Percentiles rank a stretch among this genome's conserved stretches.
These are phyloP conservation scores for Achroia grisella DNA, from an alignment of 1,140 invertebrate genomes.

Conservation along the genomic window DNA sequence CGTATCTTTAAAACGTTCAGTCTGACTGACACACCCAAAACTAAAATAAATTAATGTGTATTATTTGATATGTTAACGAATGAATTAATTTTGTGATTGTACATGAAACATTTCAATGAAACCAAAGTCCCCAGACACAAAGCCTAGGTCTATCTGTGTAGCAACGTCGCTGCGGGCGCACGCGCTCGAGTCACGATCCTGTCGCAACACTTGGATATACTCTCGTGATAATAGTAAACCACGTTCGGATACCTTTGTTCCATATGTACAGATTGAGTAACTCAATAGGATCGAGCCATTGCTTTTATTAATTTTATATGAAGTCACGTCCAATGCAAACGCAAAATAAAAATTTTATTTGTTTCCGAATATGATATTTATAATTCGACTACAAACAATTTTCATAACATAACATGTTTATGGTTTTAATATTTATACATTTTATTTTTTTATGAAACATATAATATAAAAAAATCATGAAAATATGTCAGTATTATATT, in stretches of 20 bases:
- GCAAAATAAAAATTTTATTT: no score
- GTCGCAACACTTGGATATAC: slow-evolving; percentile 35
- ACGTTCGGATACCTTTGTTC: slow-evolving; percentile 30
- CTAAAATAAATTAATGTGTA: no score
- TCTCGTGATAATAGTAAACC: slow-evolving; percentile 28
- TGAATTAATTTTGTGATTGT: slow-evolving; percentile 22
- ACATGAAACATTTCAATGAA: no score
- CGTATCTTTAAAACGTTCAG: no score
- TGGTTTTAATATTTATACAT: no score
- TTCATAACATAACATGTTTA: no score
- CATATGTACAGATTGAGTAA: slow-evolving; percentile 1
- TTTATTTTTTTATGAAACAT: no score
- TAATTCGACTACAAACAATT: no score
- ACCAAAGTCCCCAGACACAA: not conserved
- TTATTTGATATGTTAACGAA: slow-evolving; percentile 9
- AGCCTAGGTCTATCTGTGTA: slow-evolving; percentile 19
- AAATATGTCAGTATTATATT: no score
- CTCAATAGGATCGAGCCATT: not conserved
- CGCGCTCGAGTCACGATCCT: slow-evolving; percentile 39
- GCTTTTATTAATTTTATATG: slow-evolving; percentile 6
- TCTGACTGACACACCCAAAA: no score
- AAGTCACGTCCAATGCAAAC: slow-evolving; percentile 8
- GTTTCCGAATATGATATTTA: no score
- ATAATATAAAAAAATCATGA: no score
- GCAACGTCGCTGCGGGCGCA: slow-evolving; percentile 22